Conservation (phyloP, 2,113 vertebrate genomes). For the Cheirogaleus medius region DNA sequence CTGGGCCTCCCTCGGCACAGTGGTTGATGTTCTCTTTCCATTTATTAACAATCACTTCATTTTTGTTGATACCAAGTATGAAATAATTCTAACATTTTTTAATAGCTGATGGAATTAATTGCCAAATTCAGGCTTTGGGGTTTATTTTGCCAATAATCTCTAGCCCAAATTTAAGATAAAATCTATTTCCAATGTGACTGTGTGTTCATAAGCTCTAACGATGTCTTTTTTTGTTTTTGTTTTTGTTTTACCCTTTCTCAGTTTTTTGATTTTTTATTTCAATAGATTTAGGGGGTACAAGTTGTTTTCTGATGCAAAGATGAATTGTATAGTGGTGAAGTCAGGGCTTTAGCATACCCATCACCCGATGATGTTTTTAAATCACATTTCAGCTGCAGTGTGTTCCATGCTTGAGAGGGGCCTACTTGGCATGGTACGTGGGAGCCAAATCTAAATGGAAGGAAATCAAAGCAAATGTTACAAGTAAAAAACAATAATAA, state of each 20-base stretch:
- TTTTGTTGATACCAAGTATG: neutral
- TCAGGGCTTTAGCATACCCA: too few relatives aligned
- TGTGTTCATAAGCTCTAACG: neutral
- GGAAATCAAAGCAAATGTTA: neutral
- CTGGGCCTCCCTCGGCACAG: slow-evolving; percentile 17
- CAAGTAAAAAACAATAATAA: neutral
- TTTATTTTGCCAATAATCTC: slow-evolving; percentile 12
- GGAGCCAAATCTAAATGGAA: neutral
- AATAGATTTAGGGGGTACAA: too few relatives aligned
- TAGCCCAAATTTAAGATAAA: neutral
- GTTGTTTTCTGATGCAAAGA: too few relatives aligned
- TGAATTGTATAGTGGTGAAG: too few relatives aligned
- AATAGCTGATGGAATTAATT: slow-evolving; percentile 27
- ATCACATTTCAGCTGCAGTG: neutral
- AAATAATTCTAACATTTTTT: slow-evolving; percentile 46
- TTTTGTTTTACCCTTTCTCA: too few relatives aligned
- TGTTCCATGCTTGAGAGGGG: neutral
- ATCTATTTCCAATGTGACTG: neutral
- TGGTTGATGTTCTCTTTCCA: neutral
- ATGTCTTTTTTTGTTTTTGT: neutral
- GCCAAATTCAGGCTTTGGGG: neutral
- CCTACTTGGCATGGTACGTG: neutral
- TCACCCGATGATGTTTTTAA: neutral
- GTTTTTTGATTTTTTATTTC: too few relatives aligned
- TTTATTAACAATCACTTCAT: neutral